Base-by-base conservation (phyloP, 2,113 vertebrate species). In the Salvelinus alpinus region DNA sequence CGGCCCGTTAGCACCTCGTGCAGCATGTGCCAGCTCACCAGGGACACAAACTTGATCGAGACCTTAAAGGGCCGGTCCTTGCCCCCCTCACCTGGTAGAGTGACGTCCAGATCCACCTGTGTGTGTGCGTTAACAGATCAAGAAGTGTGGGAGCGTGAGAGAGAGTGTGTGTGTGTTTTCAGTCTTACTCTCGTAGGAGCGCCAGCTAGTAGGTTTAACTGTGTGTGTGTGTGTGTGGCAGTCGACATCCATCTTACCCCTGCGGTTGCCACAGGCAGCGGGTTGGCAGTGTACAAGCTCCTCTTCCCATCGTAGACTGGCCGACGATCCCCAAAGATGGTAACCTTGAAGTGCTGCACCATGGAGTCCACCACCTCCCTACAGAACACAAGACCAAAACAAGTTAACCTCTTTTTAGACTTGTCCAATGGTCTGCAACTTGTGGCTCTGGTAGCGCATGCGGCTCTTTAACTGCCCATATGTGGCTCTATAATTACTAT, bases 1-100 rank as follows among this genome's bases (percentile, higher is more conserved):
- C 96, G 96, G 82, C 97, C 98, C 0, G 97, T 97, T 89, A 99
- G 94, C 78, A 99, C 97, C 93, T 99, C 98, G 83, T 99, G 98
- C 82, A 99, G 94, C 90, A 99, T 92, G 90, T 99, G 97, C 98
- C 98, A 99, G 93, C 98, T 99, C 91, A 99, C 97, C 87, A 97
- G 94, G 84, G 97, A 99, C 80, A 99, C 97, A 85, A 99, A 99
- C 90, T 97, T 98, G 86, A 99, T 97, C 80, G 95, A 95, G 70
- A 99, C 98, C 87, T 99, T 99, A 89, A 99, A 99, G 81, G 97
- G 97, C 27, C 98, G 95, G 93, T 99, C 98, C 93, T 99, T 99
- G 73, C 98, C 98, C 76, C 97, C 97, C 91, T 99, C 97, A 20
- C 98, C 98, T 0, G 98, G 98, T 75, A 99, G 95, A n/a, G 98